Percentiles rank a stretch among this genome's conserved stretches.
Evolutionary conservation across 2,113 vertebrate genomes (phyloP).

Genomic region (Gavialis gangeticus): DNA sequence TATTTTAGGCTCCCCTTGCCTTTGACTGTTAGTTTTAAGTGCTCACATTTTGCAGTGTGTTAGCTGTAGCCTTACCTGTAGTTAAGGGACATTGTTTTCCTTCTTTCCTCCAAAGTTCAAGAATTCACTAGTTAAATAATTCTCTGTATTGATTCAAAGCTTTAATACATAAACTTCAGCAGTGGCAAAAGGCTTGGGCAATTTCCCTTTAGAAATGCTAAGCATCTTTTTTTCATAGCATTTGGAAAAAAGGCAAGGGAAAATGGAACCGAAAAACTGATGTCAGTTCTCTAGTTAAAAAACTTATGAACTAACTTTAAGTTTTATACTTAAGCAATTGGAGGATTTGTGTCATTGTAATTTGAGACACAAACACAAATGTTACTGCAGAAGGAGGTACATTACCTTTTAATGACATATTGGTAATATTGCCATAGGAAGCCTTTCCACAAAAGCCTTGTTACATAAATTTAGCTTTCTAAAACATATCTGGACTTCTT

Average conservation of each 20-base stretch:
- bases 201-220: conserved; percentile 42
- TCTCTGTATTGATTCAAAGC: conserved; percentile 8
- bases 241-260: conserved; percentile 27
- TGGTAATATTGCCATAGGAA: conserved; percentile 41
- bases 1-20: conserved; percentile 10
- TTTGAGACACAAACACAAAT: conserved; percentile 37
- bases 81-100: background rate
- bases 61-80: background rate
- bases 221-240: background rate
- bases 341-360: background rate
- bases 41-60: background rate
- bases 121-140: conserved; percentile 8
- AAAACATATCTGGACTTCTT: conserved; percentile 31
- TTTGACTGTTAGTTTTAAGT: conserved; percentile 5
- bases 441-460: background rate
- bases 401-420: conserved; percentile 43
- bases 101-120: background rate
- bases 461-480: background rate
- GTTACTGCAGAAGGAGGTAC: background rate
- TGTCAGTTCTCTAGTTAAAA: background rate
- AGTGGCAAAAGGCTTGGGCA: background rate
- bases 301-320: background rate
- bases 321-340: conserved; percentile 17
- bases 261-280: conserved; percentile 19
- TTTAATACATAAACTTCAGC: conserved; percentile 18